Percentiles rank a stretch among this genome's conserved stretches.
phyloP scores from a whole-genome alignment of 2,888 invertebrate species.

The Osmoderma eremita region DNA sequence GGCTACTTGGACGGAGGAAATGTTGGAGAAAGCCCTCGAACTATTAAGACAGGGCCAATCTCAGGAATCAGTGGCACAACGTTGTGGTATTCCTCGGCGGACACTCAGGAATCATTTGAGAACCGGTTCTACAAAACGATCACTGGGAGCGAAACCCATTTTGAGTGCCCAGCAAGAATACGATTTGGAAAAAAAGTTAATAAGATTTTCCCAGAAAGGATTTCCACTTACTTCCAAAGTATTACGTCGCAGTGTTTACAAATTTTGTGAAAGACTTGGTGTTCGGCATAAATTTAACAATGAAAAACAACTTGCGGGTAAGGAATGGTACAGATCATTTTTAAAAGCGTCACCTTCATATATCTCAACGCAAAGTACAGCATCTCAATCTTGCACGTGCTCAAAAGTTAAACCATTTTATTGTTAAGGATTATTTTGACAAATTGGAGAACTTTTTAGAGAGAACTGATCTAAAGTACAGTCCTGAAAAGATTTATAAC shows the following conservation, averaged over 20 bases:
- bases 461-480: constrained; percentile 16
- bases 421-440: constrained; percentile 29
- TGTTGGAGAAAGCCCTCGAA: constrained; percentile 40
- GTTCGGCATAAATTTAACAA: too few relatives aligned
- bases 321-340: too few relatives aligned
- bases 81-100: constrained; percentile 39
- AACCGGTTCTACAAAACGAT: constrained; percentile 30
- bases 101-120: constrained; percentile 39
- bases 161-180: too few relatives aligned
- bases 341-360: constrained; percentile 21
- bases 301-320: too few relatives aligned
- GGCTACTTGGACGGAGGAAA: constrained; percentile 42
- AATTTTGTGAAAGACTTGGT: too few relatives aligned
- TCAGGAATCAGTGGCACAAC: constrained; percentile 34
- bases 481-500: constrained; percentile 42
- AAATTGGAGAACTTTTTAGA: constrained; percentile 25
- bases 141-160: too few relatives aligned
- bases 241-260: too few relatives aligned
- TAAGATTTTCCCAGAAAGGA: too few relatives aligned
- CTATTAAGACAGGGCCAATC: constrained; percentile 36
- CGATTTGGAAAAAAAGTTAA: too few relatives aligned
- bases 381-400: constrained; percentile 15
- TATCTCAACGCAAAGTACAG: constrained; percentile 12
- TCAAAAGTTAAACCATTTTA: too few relatives aligned
- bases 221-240: too few relatives aligned